Evolutionary conservation across 2,888 invertebrate genomes (phyloP).

Genomic region (Drosophila imparisetae): DNA sequence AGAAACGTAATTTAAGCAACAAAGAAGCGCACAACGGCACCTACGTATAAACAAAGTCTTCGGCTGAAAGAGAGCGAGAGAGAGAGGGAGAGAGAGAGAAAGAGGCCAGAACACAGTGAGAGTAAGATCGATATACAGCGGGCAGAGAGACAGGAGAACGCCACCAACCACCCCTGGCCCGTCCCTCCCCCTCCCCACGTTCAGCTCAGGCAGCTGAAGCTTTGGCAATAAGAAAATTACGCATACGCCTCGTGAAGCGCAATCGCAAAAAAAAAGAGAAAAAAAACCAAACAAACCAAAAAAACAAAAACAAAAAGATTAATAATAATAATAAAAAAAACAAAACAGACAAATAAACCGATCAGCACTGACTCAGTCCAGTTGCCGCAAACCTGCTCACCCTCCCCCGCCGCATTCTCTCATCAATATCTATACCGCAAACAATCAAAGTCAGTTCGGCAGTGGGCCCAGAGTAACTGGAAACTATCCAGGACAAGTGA

Average conservation of each 20-base stretch:
- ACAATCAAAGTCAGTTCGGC: background rate
- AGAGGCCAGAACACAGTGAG: slow-evolving; percentile 15
- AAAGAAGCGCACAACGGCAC: slow-evolving; percentile 48
- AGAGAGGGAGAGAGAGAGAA: slow-evolving; percentile 3
- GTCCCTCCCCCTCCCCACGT: background rate
- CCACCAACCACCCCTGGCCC: background rate
- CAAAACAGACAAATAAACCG: slow-evolving; percentile 31
- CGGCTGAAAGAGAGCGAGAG: slow-evolving; percentile 16
- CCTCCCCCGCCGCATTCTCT: background rate
- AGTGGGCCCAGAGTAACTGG: background rate
- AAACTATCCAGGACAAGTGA: background rate
- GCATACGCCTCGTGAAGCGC: slow-evolving; percentile 72
- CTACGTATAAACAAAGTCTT: slow-evolving; percentile 59
- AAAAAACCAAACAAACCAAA: slow-evolving; percentile 27
- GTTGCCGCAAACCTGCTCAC: background rate
- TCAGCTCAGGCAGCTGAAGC: slow-evolving; percentile 38
- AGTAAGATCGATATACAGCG: slow-evolving; percentile 21
- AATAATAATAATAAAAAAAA: slow-evolving; percentile 29
- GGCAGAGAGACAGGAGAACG: slow-evolving; percentile 17
- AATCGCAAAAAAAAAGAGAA: slow-evolving; percentile 32
- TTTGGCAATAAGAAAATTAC: slow-evolving; percentile 66
- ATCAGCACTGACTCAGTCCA: slow-evolving; percentile 46
- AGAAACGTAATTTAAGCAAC: slow-evolving; percentile 65
- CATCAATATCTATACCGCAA: slow-evolving; percentile 29
- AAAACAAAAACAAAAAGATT: slow-evolving; percentile 27